Percentiles rank a stretch among this genome's conserved stretches.
phyloP scores from a whole-genome alignment of 2,888 invertebrate species.

The Epinotia demarniana region DNA sequence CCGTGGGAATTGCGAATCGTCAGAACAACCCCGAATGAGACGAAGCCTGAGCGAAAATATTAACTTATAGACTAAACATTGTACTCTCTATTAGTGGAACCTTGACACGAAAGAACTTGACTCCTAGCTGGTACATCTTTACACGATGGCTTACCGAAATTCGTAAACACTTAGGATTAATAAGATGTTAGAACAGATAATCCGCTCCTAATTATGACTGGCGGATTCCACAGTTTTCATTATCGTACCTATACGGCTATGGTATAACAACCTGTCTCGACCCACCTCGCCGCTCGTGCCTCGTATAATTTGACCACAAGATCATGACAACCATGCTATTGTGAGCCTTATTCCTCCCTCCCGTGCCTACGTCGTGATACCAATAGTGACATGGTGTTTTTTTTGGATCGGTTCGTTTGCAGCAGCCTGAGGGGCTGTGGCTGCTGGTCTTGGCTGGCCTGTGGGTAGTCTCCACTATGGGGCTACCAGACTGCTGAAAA shows the following conservation, averaged over 20 bases:
- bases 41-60: no score
- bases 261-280: no score
- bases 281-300: no score
- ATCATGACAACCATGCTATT: neutral
- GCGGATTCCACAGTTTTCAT: neutral
- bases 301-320: neutral
- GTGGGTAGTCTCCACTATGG: no score
- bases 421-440: no score
- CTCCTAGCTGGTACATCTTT: no score
- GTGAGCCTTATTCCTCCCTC: neutral
- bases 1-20: neutral
- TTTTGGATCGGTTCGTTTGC: no score
- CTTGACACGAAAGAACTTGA: no score
- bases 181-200: neutral
- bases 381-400: neutral
- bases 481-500: no score
- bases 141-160: neutral
- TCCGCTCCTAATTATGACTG: neutral
- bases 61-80: no score
- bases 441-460: no score
- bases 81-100: no score
- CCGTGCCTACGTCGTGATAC: neutral
- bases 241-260: neutral
- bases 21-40: neutral
- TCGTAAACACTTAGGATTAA: neutral